Percentiles rank a stretch among this genome's conserved stretches.
These are phyloP conservation scores for Apostichopus californicus DNA, from an alignment of 35 echinoderm and acorn worm species.

Conservation along the genomic window DNA sequence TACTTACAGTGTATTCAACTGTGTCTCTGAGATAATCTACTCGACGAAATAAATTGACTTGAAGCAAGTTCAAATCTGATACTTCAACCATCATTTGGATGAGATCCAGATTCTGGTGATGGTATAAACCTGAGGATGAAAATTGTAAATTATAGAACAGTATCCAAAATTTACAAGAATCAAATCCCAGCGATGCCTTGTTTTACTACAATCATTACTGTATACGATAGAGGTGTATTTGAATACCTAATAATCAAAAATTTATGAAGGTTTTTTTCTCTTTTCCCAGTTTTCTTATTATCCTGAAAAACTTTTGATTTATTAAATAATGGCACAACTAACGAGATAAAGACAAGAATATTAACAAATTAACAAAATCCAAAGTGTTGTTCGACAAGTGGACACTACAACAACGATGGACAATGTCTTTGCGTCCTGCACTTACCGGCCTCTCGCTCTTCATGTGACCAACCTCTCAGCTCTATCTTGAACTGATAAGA, in stretches of 20 bases:
- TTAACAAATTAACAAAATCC: no score
- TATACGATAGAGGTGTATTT: no score
- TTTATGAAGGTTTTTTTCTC: no score
- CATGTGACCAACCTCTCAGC: constrained; percentile 2
- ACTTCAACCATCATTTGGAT: constrained; percentile 17
- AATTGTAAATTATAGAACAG: not conserved
- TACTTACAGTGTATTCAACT: constrained; percentile 31
- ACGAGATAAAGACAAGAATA: no score
- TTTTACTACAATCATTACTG: no score
- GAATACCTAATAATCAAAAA: no score
- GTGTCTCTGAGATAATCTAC: not conserved
- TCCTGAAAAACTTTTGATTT: no score
- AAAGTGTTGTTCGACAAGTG: no score
- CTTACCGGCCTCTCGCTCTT: not conserved
- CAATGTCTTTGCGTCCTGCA: not conserved
- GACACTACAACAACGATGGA: not conserved
- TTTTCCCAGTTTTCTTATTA: no score
- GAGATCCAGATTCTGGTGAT: not conserved
- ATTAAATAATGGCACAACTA: no score
- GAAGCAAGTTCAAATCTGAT: constrained; percentile 2
- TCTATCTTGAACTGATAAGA: constrained; percentile 15
- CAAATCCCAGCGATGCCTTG: no score
- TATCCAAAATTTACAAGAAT: no score
- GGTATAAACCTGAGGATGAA: not conserved
- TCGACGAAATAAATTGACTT: constrained; percentile 10